A percentile compares a stretch with the other conserved stretches of the same genome.
Conservation (phyloP, 2,888 invertebrate species). For the Lypha dubia region DNA sequence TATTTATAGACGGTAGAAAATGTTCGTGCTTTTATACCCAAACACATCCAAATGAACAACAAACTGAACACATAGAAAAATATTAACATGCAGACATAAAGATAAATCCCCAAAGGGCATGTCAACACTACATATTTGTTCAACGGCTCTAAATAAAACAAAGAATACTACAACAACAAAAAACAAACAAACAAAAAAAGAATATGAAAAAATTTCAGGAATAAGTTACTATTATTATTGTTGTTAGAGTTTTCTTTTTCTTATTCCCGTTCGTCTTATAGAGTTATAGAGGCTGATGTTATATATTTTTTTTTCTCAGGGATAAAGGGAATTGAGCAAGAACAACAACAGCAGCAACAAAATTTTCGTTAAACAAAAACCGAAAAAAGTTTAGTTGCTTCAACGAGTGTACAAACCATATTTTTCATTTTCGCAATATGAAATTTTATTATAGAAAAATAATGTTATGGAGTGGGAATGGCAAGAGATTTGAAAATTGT, state of each 20-base stretch:
- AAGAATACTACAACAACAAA: neutral
- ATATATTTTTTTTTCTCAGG: slow-evolving; percentile 12
- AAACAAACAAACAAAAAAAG: neutral
- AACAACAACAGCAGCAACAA: slow-evolving; percentile 18
- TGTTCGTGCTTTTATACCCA: slow-evolving; percentile 14
- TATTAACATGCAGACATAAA: slow-evolving; percentile 42
- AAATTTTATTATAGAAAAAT: slow-evolving; percentile 48
- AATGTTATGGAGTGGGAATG: neutral
- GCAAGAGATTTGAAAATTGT: neutral
- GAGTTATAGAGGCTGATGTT: neutral
- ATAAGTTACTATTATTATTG: slow-evolving; percentile 56
- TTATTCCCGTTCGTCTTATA: slow-evolving; percentile 40
- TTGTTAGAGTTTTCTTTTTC: slow-evolving; percentile 39
- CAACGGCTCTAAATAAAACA: slow-evolving; percentile 41
- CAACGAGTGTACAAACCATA: slow-evolving; percentile 14
- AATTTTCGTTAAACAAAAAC: slow-evolving; percentile 25
- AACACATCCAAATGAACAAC: slow-evolving; percentile 7
- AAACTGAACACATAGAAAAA: neutral
- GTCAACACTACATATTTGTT: slow-evolving; percentile 71
- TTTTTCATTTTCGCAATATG: slow-evolving; percentile 55
- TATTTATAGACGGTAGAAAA: slow-evolving; percentile 54
- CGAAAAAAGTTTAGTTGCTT: slow-evolving; percentile 45
- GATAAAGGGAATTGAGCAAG: slow-evolving; percentile 64
- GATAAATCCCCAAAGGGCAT: slow-evolving; percentile 70
- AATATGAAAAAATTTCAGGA: slow-evolving; percentile 3